Percentiles rank a stretch among this genome's conserved stretches.
Evolutionary conservation across 2,797 vertebrate species (phyloP).

Genomic region (Anolis apletophallus): DNA sequence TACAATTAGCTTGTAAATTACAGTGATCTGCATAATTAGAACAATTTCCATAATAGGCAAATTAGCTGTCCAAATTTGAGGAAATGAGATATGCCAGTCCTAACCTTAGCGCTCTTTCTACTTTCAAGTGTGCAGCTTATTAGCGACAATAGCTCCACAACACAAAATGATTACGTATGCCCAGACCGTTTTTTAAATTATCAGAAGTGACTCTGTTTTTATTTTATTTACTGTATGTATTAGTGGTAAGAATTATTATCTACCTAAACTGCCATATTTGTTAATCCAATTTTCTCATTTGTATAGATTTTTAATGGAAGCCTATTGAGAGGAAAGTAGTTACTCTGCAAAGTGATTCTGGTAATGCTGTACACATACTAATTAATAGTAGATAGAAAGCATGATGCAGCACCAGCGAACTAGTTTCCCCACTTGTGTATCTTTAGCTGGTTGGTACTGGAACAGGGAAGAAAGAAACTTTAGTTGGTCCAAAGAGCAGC

Average conservation of each 20-base stretch:
- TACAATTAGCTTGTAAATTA: no score
- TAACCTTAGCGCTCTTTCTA: not conserved
- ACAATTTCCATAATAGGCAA: no score
- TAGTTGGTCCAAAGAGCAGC: no score
- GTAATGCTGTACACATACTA: not conserved
- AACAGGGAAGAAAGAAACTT: not conserved
- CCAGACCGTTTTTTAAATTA: not conserved
- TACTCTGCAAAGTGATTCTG: not conserved
- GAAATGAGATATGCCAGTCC: no score
- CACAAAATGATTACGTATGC: not conserved
- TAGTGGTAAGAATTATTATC: not conserved
- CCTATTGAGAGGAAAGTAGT: not conserved
- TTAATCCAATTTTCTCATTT: not conserved
- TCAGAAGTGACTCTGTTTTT: not conserved
- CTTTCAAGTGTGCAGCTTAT: not conserved
- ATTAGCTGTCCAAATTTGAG: no score
- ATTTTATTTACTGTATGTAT: not conserved
- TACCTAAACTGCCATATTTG: not conserved
- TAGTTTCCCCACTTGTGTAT: slow-evolving; percentile 46
- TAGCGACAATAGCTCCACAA: not conserved
- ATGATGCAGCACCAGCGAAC: slow-evolving; percentile 31
- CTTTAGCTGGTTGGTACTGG: slow-evolving; percentile 43
- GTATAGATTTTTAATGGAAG: not conserved
- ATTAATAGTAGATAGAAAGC: slow-evolving; percentile 31
- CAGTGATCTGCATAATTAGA: no score